Conservation (phyloP, 1,140 invertebrate genomes). For the Megathymus violae region DNA sequence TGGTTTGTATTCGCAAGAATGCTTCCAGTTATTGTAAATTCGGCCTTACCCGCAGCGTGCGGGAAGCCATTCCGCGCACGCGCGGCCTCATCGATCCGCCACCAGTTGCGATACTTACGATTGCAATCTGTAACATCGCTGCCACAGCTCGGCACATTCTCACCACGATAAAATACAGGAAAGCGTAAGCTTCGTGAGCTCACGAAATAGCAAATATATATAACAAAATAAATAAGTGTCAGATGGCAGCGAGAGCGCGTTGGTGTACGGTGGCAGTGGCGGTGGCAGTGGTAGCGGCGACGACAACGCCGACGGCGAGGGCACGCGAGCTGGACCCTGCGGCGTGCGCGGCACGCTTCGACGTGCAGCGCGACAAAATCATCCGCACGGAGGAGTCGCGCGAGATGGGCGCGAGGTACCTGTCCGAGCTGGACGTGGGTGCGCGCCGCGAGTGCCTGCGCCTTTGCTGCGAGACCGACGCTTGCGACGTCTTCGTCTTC, state of each 20-base stretch:
- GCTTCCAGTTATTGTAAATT: neutral
- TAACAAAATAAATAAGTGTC: too few species aligned
- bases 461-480: conserved; percentile 93
- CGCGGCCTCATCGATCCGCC: conserved; percentile 50
- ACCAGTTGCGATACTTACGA: conserved; percentile 11
- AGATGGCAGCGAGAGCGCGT: conserved; percentile 46
- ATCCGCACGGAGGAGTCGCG: conserved; percentile 95
- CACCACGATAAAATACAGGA: neutral
- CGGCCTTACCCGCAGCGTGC: conserved; percentile 2
- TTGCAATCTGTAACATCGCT: conserved; percentile 5
- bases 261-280: conserved; percentile 46
- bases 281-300: conserved; percentile 44
- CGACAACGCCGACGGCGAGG: too few species aligned
- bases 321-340: conserved; percentile 78
- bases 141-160: too few species aligned
- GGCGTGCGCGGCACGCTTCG: conserved; percentile 88
- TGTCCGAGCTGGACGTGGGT: conserved; percentile 92
- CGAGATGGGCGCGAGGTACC: conserved; percentile 93
- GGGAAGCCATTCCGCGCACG: conserved; percentile 37
- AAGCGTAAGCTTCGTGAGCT: neutral
- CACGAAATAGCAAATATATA: too few species aligned
- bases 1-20: too few species aligned
- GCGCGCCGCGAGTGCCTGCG: conserved; percentile 91
- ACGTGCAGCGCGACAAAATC: conserved; percentile 94
- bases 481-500: conserved; percentile 96